Conservation (phyloP, 2,797 vertebrate genomes). For the Falco columbarius region DNA sequence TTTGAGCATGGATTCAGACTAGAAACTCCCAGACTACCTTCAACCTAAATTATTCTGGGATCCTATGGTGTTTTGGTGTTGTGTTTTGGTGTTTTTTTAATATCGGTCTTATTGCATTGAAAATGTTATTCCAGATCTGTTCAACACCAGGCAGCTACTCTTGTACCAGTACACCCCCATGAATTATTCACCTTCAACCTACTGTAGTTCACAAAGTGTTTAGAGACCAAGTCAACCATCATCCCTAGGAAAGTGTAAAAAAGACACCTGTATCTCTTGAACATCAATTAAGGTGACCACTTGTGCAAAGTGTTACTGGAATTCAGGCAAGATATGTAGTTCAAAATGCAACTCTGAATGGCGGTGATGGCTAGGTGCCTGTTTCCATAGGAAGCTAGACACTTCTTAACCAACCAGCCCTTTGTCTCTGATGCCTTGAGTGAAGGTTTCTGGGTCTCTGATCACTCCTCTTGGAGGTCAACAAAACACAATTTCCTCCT, state of each 20-base stretch:
- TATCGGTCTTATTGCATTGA: neutral
- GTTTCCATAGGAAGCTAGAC: neutral
- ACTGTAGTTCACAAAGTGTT: neutral
- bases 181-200: neutral
- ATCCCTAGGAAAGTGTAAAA: neutral
- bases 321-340: rapidly evolving
- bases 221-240: neutral
- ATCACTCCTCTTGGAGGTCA: neutral
- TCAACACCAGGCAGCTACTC: neutral
- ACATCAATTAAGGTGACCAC: neutral
- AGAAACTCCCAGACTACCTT: neutral
- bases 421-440: neutral
- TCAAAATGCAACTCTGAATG: neutral
- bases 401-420: neutral
- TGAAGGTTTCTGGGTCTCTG: neutral
- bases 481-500: neutral
- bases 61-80: neutral
- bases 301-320: neutral
- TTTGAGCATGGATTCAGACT: neutral
- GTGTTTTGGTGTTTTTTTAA: neutral
- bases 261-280: neutral
- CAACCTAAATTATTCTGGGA: neutral
- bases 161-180: neutral
- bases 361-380: neutral
- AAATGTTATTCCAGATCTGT: neutral